Conservation (phyloP, 2,797 vertebrate species). For the Trachops cirrhosus region DNA sequence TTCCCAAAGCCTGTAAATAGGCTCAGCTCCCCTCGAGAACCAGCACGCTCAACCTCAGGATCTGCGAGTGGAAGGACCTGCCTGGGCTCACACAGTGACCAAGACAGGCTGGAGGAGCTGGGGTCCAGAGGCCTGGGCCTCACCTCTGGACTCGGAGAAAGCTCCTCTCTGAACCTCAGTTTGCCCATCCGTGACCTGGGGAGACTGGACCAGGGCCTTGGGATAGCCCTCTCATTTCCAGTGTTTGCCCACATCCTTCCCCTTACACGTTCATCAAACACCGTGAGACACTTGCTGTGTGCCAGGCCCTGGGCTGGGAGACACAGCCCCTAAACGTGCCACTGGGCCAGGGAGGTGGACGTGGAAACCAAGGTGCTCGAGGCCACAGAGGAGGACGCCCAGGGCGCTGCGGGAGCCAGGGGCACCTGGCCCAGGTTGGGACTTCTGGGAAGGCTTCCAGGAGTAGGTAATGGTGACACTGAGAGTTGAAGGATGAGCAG, state of each 20-base stretch:
- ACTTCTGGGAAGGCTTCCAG: neutral
- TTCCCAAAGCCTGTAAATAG: neutral
- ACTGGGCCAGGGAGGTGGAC: neutral
- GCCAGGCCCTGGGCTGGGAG: neutral
- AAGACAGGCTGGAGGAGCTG: neutral
- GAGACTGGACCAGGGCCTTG: neutral
- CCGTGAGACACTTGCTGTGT: neutral
- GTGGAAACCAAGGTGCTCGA: neutral
- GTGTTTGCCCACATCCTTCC: neutral
- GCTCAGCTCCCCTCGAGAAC: neutral
- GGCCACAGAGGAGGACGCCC: rapidly evolving
- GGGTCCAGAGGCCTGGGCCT: neutral
- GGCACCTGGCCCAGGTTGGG: neutral
- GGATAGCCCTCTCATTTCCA: neutral
- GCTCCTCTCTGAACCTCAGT: neutral
- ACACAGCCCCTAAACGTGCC: neutral
- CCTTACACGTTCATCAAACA: neutral
- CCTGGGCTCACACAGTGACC: neutral
- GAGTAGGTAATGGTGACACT: neutral
- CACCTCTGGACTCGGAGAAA: neutral
- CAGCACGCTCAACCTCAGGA: neutral
- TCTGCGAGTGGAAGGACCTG: neutral
- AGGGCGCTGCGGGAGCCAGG: rapidly evolving
- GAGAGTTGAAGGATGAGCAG: neutral
- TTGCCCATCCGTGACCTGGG: neutral